phyloP scores from a whole-genome alignment of 2,113 vertebrate species.

The Sinocyclocheilus anophthalmus region DNA sequence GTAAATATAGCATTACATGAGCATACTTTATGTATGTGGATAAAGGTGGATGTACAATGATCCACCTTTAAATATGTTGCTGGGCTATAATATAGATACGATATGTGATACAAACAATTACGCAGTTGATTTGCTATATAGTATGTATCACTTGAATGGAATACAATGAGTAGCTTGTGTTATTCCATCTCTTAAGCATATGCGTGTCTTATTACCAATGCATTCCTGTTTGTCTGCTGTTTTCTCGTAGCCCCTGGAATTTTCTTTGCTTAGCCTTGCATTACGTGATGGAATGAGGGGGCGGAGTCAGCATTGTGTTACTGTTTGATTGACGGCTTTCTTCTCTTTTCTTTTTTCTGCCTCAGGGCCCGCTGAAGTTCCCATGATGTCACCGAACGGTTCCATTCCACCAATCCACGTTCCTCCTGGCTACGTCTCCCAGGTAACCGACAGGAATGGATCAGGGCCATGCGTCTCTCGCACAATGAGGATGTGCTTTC shows the following conservation, averaged over 20 bases:
- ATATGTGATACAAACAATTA: background rate
- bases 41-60: background rate
- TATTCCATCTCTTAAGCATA: background rate
- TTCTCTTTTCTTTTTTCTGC: conserved; percentile 24
- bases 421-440: conserved; percentile 89
- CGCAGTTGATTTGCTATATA: background rate
- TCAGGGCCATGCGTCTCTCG: background rate
- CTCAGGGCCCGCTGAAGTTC: conserved; percentile 87
- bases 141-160: background rate
- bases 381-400: conserved; percentile 91
- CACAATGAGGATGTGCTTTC: conserved; percentile 41
- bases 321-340: conserved; percentile 43
- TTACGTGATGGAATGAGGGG: conserved; percentile 8
- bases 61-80: background rate
- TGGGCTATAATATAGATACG: background rate
- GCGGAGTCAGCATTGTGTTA: conserved; percentile 30
- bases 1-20: no score
- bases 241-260: conserved; percentile 15
- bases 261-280: conserved; percentile 22
- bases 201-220: background rate
- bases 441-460: conserved; percentile 73
- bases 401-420: conserved; percentile 92
- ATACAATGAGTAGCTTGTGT: background rate
- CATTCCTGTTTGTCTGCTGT: conserved; percentile 15
- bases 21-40: background rate